phyloP scores from a whole-genome alignment of 2,113 vertebrate species.

The Cyanoramphus novaezelandiae region DNA sequence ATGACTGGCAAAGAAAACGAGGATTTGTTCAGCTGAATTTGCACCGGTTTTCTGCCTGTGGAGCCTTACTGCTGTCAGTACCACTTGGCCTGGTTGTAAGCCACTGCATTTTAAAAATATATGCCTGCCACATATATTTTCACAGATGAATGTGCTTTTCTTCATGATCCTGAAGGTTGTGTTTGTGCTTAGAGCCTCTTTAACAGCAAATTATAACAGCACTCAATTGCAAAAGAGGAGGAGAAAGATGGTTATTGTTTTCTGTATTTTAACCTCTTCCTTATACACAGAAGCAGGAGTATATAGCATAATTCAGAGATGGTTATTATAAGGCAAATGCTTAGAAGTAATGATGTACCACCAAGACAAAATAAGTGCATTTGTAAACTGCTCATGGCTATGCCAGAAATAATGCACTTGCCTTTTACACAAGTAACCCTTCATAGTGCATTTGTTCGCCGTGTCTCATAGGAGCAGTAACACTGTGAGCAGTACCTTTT shows the following conservation, averaged over 20 bases:
- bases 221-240: neutral
- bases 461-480: neutral
- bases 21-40: neutral
- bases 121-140: neutral
- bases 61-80: neutral
- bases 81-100: neutral
- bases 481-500: slow-evolving; percentile 55
- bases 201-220: neutral
- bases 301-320: neutral
- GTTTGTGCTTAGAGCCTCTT: neutral
- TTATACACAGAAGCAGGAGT: neutral
- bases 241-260: neutral
- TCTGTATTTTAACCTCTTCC: slow-evolving; percentile 1
- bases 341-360: slow-evolving; percentile 46
- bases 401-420: slow-evolving; percentile 42
- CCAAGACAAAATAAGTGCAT: slow-evolving; percentile 50
- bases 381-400: slow-evolving; percentile 45
- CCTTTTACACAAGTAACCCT: slow-evolving; percentile 67
- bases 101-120: neutral
- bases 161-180: neutral
- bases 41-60: neutral
- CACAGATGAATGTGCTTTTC: neutral
- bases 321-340: slow-evolving; percentile 34
- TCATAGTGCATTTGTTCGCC: neutral
- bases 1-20: neutral